These are phyloP conservation scores for Sarcophaga subvicina DNA, from an alignment of 2,888 invertebrate genomes.

Conservation along the genomic window DNA sequence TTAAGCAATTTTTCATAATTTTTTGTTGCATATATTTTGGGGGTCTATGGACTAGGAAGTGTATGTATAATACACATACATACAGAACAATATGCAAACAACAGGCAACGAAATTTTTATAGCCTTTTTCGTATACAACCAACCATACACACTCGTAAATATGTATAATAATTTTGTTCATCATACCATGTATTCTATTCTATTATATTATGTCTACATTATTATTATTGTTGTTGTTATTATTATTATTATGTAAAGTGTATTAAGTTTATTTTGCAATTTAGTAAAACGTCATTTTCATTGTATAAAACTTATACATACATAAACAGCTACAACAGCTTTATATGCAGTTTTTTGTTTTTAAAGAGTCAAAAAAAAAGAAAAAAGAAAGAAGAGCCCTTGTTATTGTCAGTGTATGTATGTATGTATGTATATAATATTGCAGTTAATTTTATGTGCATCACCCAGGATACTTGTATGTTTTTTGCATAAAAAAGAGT, in stretches of 20 bases:
- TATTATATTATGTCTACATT: slow-evolving; percentile 38
- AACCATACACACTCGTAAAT: not conserved
- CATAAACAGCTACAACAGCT: not conserved
- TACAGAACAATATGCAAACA: no score
- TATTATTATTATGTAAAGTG: slow-evolving; percentile 57
- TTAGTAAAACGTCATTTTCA: slow-evolving; percentile 49
- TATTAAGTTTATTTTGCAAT: slow-evolving; percentile 70
- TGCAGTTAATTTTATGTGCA: not conserved
- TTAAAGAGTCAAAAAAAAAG: not conserved
- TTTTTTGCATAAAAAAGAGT: not conserved
- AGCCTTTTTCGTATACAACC: no score
- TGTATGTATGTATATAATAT: not conserved
- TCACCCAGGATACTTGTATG: not conserved
- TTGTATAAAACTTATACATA: not conserved
- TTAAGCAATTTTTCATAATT: no score
- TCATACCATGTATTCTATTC: not conserved
- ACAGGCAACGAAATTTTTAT: no score
- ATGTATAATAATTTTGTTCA: not conserved
- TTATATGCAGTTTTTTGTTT: not conserved
- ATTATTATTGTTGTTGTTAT: no score
- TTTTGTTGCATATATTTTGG: no score
- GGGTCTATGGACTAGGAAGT: no score
- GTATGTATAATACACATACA: no score
- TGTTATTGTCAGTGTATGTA: slow-evolving; percentile 1
- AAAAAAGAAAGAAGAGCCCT: not conserved